phyloP scores from a whole-genome alignment of 2,113 vertebrate species.

The Lipotes vexillifer region DNA sequence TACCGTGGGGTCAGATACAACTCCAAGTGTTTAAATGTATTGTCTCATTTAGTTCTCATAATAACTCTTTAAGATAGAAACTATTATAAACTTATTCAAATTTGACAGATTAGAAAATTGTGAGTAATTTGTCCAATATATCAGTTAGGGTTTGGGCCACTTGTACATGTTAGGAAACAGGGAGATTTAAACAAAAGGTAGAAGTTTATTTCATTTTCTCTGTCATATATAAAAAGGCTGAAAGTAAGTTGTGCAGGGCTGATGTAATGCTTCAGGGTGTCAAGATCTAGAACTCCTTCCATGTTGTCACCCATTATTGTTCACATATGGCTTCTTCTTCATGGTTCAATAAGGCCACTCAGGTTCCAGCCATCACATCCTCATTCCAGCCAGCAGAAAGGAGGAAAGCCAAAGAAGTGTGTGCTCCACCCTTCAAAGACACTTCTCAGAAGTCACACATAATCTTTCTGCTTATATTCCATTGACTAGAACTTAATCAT shows the following conservation, averaged over 20 bases:
- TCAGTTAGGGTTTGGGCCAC: not conserved
- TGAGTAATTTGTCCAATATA: not conserved
- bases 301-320: no score
- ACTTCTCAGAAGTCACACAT: not conserved
- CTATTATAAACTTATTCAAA: not conserved
- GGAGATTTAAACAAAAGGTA: not conserved
- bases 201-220: not conserved
- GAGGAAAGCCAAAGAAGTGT: no score
- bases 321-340: not conserved
- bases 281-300: not conserved
- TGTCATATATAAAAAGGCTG: not conserved
- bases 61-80: not conserved
- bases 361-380: not conserved
- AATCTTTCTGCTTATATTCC: not conserved
- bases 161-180: not conserved
- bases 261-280: not conserved
- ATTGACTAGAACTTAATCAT: not conserved
- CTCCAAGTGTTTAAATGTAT: not conserved
- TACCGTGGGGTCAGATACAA: not conserved
- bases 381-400: not conserved
- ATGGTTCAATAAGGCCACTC: not conserved
- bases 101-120: not conserved
- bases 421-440: not conserved
- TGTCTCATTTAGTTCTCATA: not conserved
- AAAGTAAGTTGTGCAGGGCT: not conserved